Conservation (phyloP, 1,140 invertebrate genomes). For the Dinothrombium tinctorium region DNA sequence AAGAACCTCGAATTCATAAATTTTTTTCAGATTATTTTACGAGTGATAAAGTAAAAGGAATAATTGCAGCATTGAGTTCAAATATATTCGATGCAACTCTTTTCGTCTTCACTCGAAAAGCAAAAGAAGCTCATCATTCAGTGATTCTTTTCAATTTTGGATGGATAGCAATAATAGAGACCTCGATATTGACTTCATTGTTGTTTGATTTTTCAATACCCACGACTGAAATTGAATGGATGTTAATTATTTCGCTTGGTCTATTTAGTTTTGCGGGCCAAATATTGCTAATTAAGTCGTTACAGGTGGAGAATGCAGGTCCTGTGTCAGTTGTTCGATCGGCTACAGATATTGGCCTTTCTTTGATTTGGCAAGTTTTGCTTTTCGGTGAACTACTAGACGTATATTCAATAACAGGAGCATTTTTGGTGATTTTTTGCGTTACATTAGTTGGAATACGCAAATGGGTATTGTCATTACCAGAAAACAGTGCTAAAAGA, state of each 20-base stretch:
- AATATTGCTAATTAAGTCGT: slow-evolving; percentile 53
- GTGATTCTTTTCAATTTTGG: slow-evolving; percentile 85
- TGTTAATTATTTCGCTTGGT: slow-evolving; percentile 51
- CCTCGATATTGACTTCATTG: slow-evolving; percentile 42
- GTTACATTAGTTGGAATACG: slow-evolving; percentile 56
- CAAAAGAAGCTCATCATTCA: slow-evolving; percentile 64
- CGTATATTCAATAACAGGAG: slow-evolving; percentile 48
- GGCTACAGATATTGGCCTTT: slow-evolving; percentile 69
- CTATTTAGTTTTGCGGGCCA: slow-evolving; percentile 69
- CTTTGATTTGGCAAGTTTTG: slow-evolving; percentile 55
- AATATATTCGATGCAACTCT: slow-evolving; percentile 69
- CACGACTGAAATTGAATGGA: slow-evolving; percentile 45
- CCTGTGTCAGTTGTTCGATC: slow-evolving; percentile 60
- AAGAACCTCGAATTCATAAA: too few relatives aligned
- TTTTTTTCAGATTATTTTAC: too few relatives aligned
- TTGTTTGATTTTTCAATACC: slow-evolving; percentile 57
- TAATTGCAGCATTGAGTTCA: slow-evolving; percentile 51
- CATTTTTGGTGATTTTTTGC: slow-evolving; percentile 52
- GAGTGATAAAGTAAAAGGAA: too few relatives aligned
- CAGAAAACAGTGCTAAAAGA: too few relatives aligned
- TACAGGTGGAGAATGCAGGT: slow-evolving; percentile 68
- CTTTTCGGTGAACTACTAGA: slow-evolving; percentile 65
- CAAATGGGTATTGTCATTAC: slow-evolving; percentile 47
- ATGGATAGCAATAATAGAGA: slow-evolving; percentile 53
- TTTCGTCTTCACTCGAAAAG: slow-evolving; percentile 53